Base-by-base conservation (phyloP, 2,888 invertebrate species). In the Cylindroiulus punctatus region DNA sequence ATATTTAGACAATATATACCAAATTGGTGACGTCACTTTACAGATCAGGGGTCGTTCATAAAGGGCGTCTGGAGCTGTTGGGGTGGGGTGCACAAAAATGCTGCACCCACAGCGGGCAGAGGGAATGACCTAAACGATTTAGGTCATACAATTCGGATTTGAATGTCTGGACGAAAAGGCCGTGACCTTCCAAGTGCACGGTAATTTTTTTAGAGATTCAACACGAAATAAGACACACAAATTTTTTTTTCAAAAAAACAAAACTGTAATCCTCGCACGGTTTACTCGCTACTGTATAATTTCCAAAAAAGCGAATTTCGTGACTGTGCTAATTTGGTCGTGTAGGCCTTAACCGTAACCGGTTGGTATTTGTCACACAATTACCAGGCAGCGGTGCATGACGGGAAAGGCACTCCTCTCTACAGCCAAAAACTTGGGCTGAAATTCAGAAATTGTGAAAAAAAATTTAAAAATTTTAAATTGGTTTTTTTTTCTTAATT, bases 161-260 rank as follows among this genome's bases (percentile, higher is more conserved):
- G 1, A 2, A 19, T 19, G n/a, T 10, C 10, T 19, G 4, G 52
- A 52, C n/a, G 19, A 52, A 52, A 52, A 52, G n/a, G 52, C 52
- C 52, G 52, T 52, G 52, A 52, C 52, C 52, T 52, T 52, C 12
- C 52, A 52, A 52, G 52, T 52, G 52, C 52, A 52, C 52, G 19
- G n/a, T 1, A 10, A 1, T 44, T 44, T 44, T 44, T 14, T 44
- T 36, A 36, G 7, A 36, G 7, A 36, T n/a, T n/a, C n/a, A 36
- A 36, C 36, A 7, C 7, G 36, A 36, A 36, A 36, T 36, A 36
- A 2, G 36, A n/a, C n/a, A 42, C 42, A 42, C 10, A 14, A 2
- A 47, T 47, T 47, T 47, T 47, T 17, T 10, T 10, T 47, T n/a
- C n/a, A n/a, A n/a, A 47, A 19, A 52, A 52, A 52, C 17, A 17